Conservation (phyloP, 2,113 vertebrate genomes). For the Grantiella picta region DNA sequence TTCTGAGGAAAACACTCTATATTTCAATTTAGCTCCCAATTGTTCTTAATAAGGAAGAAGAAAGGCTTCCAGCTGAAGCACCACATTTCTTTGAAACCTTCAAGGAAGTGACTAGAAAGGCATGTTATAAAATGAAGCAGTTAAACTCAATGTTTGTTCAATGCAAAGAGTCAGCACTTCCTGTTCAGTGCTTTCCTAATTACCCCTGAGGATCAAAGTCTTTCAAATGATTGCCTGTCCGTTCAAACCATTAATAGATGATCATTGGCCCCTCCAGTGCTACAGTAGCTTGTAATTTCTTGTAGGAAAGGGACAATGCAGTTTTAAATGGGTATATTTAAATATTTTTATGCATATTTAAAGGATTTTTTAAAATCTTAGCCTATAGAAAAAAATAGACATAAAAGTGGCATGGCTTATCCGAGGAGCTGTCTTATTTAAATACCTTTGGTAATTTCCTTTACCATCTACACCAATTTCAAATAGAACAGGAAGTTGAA, state of each 20-base stretch:
- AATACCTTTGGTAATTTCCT: background rate
- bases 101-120: slow-evolving; percentile 23
- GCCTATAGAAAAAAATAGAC: background rate
- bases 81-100: background rate
- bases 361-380: background rate
- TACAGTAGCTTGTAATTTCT: background rate
- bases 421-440: background rate
- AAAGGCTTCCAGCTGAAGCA: slow-evolving; percentile 20
- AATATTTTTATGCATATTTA: background rate
- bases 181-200: slow-evolving; percentile 20
- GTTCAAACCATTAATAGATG: background rate
- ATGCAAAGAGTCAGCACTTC: slow-evolving; percentile 39
- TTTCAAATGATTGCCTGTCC: slow-evolving; percentile 12
- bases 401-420: background rate
- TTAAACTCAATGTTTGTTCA: slow-evolving; percentile 37
- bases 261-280: background rate
- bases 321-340: background rate
- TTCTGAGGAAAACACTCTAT: background rate
- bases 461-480: background rate
- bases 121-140: slow-evolving; percentile 11
- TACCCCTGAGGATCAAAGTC: slow-evolving; percentile 35
- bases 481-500: background rate
- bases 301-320: background rate
- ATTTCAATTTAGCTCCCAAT: slow-evolving; percentile 32
- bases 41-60: background rate